Evolutionary conservation across 35 echinoderm and acorn worm species (phyloP).

Genomic region (Anneissia japonica): DNA sequence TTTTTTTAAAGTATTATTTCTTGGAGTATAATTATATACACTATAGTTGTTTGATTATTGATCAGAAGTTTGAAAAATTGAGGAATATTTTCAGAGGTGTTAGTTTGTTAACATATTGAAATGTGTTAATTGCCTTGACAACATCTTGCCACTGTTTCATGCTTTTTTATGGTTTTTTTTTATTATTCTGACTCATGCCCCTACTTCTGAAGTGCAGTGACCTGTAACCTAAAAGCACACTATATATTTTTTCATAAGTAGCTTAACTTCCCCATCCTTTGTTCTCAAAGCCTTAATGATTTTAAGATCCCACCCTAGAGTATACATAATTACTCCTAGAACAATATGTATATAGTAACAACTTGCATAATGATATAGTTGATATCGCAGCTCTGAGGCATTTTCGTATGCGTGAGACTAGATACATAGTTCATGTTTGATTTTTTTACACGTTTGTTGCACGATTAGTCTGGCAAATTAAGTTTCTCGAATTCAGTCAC

Average conservation of each 20-base stretch:
- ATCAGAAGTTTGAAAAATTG: too few relatives aligned
- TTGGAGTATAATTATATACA: too few relatives aligned
- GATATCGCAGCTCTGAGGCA: not conserved
- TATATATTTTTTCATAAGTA: not conserved
- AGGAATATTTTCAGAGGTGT: not conserved
- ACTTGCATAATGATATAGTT: not conserved
- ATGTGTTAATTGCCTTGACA: not conserved
- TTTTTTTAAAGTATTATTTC: too few relatives aligned
- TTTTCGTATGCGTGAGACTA: not conserved
- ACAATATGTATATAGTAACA: not conserved
- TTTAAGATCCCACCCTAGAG: not conserved
- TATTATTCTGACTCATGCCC: not conserved
- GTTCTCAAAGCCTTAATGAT: not conserved
- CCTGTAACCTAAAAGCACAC: not conserved
- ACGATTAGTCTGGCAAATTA: too few relatives aligned
- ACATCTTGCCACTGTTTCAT: not conserved
- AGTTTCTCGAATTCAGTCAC: too few relatives aligned
- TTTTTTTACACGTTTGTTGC: not conserved
- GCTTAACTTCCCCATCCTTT: not conserved
- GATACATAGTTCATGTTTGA: not conserved
- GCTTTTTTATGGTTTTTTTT: not conserved
- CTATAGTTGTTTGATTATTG: too few relatives aligned
- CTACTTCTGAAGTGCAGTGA: not conserved
- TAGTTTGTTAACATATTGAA: not conserved
- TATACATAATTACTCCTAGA: not conserved